A percentile compares a stretch with the other conserved stretches of the same genome.
Evolutionary conservation across 2,113 vertebrate genomes (phyloP).

Genomic region (Tetraodon nigroviridis): DNA sequence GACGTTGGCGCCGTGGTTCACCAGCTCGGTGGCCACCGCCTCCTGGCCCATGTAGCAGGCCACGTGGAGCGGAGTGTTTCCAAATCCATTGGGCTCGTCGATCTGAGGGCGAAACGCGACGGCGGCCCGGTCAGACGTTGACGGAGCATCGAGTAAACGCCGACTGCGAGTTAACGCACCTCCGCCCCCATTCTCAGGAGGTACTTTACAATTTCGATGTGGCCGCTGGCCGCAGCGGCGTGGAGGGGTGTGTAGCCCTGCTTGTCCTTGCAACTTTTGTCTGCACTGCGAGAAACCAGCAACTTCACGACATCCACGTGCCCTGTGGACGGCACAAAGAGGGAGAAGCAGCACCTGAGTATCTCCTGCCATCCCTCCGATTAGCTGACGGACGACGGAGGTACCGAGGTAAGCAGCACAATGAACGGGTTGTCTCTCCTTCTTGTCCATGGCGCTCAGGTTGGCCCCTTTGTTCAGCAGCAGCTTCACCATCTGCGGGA

Average conservation of each 20-base stretch:
- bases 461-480: slow-evolving; percentile 93
- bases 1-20: slow-evolving; percentile 92
- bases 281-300: slow-evolving; percentile 87
- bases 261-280: slow-evolving; percentile 90
- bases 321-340: slow-evolving; percentile 64
- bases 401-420: slow-evolving; percentile 92
- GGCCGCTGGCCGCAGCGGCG: slow-evolving; percentile 89
- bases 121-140: not conserved
- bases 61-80: slow-evolving; percentile 95
- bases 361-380: not conserved
- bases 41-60: slow-evolving; percentile 96
- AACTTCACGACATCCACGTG: slow-evolving; percentile 92
- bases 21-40: slow-evolving; percentile 90
- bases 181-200: slow-evolving; percentile 89
- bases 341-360: not conserved
- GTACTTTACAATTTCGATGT: slow-evolving; percentile 90
- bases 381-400: slow-evolving; percentile 3
- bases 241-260: slow-evolving; percentile 94
- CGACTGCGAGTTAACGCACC: slow-evolving; percentile 65
- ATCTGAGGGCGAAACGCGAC: slow-evolving; percentile 71
- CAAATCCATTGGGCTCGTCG: slow-evolving; percentile 90
- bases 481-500: slow-evolving; percentile 86
- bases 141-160: too few species aligned
- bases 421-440: slow-evolving; percentile 90
- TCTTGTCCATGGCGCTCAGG: slow-evolving; percentile 90